phyloP scores from a whole-genome alignment of 2,113 vertebrate species.

The pig (Sus scrofa) region T2T-Sscrofa CM000817.6:17586001-17586500 shows the following conservation, averaged over 20 bases:
- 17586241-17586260: constrained; percentile 15
- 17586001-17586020: background rate
- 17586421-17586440: background rate
- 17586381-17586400: background rate
- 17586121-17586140: background rate
- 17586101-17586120: background rate
- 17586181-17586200: background rate
- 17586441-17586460: background rate
- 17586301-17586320: background rate
- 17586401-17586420: background rate
- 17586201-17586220: background rate
- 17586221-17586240: background rate
- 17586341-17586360: background rate
- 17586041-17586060: background rate
- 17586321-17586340: background rate
- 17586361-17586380: background rate
- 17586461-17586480: background rate
- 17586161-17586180: background rate
- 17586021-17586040: background rate
- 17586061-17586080: background rate
- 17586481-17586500: too few relatives aligned
- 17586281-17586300: background rate
- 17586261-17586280: background rate
- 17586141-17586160: background rate
- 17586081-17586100: background rate